Base-by-base conservation (phyloP, 2,797 vertebrate genomes). In the Pangasius djambal region DNA sequence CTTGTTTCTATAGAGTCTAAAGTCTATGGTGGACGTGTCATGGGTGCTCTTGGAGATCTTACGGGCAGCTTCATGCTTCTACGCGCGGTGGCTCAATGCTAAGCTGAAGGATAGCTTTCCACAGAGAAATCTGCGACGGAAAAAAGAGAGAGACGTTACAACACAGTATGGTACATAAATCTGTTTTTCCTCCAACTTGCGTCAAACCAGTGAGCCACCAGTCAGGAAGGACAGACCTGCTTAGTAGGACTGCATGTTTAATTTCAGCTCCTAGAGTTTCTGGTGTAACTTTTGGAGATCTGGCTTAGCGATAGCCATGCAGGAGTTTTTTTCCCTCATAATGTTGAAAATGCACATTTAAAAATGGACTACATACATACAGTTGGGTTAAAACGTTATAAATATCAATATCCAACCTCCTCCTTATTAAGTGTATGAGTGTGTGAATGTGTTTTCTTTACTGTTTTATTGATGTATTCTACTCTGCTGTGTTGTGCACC, bases 401-500 rank as follows among this genome's bases (percentile, higher is more conserved):
- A 59, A 82, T 25, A 82, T 59, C 18, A 59, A 25, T 1, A 0
- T 28, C 12, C 2, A 40, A 28, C 15, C 25, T 10, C 7, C 13
- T 37, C 13, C 22, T n/a, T 65, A 48, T 52, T 50, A 22, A 84
- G 44, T 69, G 40, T 61, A 65, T 83, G 59, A 20, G 63, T 69
- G 86, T 85, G 59, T 89, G 55, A 83, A 34, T 87, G 69, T 91
- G 40, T 88, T 52, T 88, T 37, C 69, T 74, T 20, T 12, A 74
- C 77, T 88, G 34, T 78, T 79, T 63, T 61, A 37, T 88, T 79
- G 55, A 87, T 91, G 87, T 83, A 50, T 90, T 89, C 28, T 85
- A 50, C 55, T 91, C 37, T 89, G 89, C 83, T 91, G 88, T 88
- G 77, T 83, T 90, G 91, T 90, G 83, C 79, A 84, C 88, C 83